These are phyloP conservation scores for Hanleya hanleyi DNA, from an alignment of 2,888 invertebrate genomes.

Conservation along the genomic window DNA sequence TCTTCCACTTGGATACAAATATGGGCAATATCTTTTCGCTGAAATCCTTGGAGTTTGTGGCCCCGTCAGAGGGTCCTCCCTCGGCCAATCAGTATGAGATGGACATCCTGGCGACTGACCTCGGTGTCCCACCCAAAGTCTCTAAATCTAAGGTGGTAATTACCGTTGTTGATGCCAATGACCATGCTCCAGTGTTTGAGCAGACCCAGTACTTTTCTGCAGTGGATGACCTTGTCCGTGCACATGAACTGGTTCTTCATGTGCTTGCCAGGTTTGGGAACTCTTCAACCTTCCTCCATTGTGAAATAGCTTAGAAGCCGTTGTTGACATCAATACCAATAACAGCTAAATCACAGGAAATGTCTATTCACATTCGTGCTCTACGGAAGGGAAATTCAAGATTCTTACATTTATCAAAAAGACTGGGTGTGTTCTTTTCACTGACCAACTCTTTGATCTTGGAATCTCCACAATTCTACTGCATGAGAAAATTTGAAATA, in stretches of 20 bases:
- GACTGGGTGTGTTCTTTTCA: no score
- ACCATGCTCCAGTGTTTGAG: conserved; percentile 90
- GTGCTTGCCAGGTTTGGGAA: conserved; percentile 74
- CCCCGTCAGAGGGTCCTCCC: conserved; percentile 33
- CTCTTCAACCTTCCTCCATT: no score
- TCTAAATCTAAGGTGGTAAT: conserved; percentile 90
- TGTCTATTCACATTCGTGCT: no score
- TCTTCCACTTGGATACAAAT: conserved; percentile 89
- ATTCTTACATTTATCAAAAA: no score
- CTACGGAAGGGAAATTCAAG: no score
- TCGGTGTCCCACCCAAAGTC: conserved; percentile 95
- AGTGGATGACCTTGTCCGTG: conserved; percentile 79
- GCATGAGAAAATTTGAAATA: no score
- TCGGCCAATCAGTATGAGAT: conserved; percentile 55
- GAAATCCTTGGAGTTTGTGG: conserved; percentile 75
- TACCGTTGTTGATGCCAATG: conserved; percentile 93
- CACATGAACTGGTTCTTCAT: conserved; percentile 81
- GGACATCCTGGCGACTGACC: conserved; percentile 89
- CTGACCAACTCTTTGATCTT: no score
- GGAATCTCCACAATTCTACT: no score
- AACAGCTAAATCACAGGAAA: no score
- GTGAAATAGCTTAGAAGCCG: no score
- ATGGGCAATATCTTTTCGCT: conserved; percentile 94
- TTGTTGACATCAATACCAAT: no score
- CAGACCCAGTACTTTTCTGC: conserved; percentile 72